phyloP scores from a whole-genome alignment of 2,888 invertebrate genomes.

The Chorisops tibialis region DNA sequence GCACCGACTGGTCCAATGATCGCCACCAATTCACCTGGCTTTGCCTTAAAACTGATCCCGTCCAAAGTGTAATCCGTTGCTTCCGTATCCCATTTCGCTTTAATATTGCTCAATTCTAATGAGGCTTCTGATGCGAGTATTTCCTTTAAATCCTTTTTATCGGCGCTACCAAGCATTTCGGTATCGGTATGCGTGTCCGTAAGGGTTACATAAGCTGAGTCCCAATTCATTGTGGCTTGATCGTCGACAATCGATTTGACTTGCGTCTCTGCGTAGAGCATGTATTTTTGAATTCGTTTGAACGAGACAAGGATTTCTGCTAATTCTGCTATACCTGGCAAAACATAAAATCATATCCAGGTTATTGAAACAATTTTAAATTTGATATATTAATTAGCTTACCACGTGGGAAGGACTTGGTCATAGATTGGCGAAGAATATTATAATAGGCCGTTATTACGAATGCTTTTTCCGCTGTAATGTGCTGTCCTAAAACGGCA shows the following conservation, averaged over 20 bases:
- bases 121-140: slow-evolving; percentile 50
- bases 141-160: slow-evolving; percentile 30
- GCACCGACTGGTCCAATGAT: too few species aligned
- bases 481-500: slow-evolving; percentile 64
- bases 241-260: neutral
- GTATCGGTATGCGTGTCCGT: slow-evolving; percentile 1
- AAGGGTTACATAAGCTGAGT: neutral
- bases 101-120: slow-evolving; percentile 60
- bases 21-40: too few species aligned
- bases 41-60: slow-evolving; percentile 64
- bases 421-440: slow-evolving; percentile 79
- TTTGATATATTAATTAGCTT: slow-evolving; percentile 42
- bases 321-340: slow-evolving; percentile 59
- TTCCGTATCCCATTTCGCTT: slow-evolving; percentile 65
- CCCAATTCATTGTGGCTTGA: slow-evolving; percentile 2
- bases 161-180: too few species aligned
- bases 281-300: slow-evolving; percentile 57
- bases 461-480: too few species aligned
- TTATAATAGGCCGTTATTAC: slow-evolving; percentile 86
- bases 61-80: slow-evolving; percentile 65
- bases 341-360: too few species aligned
- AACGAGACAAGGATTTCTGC: slow-evolving; percentile 64
- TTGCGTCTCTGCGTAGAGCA: slow-evolving; percentile 60
- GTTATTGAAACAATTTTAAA: too few species aligned
- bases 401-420: slow-evolving; percentile 82